Base-by-base conservation (phyloP, 2,888 invertebrate species). In the Bombylius major region DNA sequence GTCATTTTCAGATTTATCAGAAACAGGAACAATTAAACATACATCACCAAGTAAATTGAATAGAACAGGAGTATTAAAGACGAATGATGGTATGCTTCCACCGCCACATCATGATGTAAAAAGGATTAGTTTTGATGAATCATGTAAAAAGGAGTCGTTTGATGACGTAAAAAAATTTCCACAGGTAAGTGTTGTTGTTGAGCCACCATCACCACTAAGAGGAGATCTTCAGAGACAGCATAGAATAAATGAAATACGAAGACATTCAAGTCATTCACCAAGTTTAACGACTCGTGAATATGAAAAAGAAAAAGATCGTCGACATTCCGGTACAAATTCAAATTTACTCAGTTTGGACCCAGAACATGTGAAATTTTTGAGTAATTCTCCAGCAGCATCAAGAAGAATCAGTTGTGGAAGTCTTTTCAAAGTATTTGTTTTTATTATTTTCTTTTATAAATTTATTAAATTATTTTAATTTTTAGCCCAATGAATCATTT, bases 361-460 rank as follows among this genome's bases (percentile, higher is more conserved):
- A 50, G 83, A 84, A 63, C 81, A 82, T 64, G 76, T 79, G 12
- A 77, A 79, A 62, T 83, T 83, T 64, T 72, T 86, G 33, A 86
- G 83, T 62, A 84, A 84, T 66, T 89, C 89, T 3, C 88, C 89
- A 5, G 87, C 90, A 55, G 90, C 92, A 11, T 89, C 91, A 8
- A 80, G 94, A 60, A 78, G 94, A 63, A 93, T 95, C 69, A 93
- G 93, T 61, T 91, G 91, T 70, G 92, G 93, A 58, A 92, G 91
- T 66, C 83, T 91, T 62, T 82, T 92, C 66, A 92, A 82, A 79
- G 82, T 82, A 23, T 23, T 23, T 23, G 23, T 23, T 23, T 23
- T 23, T 23, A 23, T 23, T 23, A 2, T 23, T 23, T 23, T 23
- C 46, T 42, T 12, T 34, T 32, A 23, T 9, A 49, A 53, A 13